Evolutionary conservation across 2,888 invertebrate genomes (phyloP), one percentile per base, ranked within the genome.

Genomic region (Dryobota labecula): DNA sequence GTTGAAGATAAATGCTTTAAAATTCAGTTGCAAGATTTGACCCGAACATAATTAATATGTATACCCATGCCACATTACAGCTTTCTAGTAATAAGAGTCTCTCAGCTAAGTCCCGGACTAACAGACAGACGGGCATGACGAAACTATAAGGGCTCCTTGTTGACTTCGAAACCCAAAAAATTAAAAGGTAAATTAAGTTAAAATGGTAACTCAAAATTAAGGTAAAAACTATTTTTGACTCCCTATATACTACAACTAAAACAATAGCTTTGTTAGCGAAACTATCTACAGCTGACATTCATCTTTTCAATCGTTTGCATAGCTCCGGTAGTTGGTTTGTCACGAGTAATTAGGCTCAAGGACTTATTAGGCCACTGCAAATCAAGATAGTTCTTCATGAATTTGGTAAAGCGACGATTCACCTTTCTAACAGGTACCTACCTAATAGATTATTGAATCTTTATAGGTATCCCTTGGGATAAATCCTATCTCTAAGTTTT

Each of bases 311-410:
- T 53, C 45, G 47, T 36, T 71, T 64, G 47, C 77, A 77, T 49
- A 30, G 62, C 73, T 78, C 57, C 60, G 62, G 60, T 73, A 73
- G 67, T 63, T 73, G 30, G 57, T 49, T 72, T 51, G 54, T 77
- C 72, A 77, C 65, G 78, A 68, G 47, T 68, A 81, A 78, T 80
- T 74, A 81, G 51, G 57, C 74, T 61, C 74, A 81, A 81, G 74
- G 70, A 74, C 70, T 54, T 74, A 63, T 73, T 60, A 80, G 70
- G 43, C 69, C 33, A 74, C 49, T 78, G 56, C 68, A 66, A 74
- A 68, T 70, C 51, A 70, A 68, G 64, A 63, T 66, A 47, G 57
- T 36, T 53, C 53, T 76, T 38, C 47, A 61, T 73, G 27, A 51
- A 65, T 47, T 66, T 60, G 24, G 49, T 60, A 20, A 47, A 57